Evolutionary conservation across 23 tunicate species (phyloP).

Genomic region (Halocynthia roretzi): DNA sequence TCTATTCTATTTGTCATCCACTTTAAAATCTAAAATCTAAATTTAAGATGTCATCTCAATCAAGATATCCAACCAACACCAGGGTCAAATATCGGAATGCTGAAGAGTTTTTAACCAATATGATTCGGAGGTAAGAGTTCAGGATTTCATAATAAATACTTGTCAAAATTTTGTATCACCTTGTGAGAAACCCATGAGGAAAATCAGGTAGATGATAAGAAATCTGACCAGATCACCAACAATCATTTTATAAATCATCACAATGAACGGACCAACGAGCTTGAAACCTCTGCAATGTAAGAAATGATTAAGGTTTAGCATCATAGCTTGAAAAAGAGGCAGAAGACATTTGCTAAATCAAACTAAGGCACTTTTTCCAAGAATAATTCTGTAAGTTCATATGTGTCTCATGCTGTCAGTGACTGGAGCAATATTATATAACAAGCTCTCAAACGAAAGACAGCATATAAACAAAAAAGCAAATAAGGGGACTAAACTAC

Average conservation of each 20-base stretch:
- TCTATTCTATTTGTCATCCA: too few relatives aligned
- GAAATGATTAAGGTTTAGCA: background rate
- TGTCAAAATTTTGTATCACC: constrained; percentile 18
- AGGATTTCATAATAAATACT: background rate
- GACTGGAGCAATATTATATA: background rate
- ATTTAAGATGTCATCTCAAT: too few relatives aligned
- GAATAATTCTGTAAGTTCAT: too few relatives aligned
- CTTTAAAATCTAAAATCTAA: too few relatives aligned
- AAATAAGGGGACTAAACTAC: background rate
- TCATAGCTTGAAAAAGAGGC: background rate
- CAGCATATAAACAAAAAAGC: background rate
- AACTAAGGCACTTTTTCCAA: too few relatives aligned
- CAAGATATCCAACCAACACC: too few relatives aligned
- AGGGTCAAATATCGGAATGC: too few relatives aligned
- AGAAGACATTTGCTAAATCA: too few relatives aligned
- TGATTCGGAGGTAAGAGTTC: too few relatives aligned
- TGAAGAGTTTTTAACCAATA: too few relatives aligned
- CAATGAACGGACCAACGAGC: constrained; percentile 80
- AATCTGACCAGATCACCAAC: constrained; percentile 80
- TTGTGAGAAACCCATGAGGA: constrained; percentile 86
- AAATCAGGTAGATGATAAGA: constrained; percentile 61
- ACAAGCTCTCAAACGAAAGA: background rate
- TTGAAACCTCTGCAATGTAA: constrained; percentile 74
- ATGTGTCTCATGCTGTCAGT: too few relatives aligned
- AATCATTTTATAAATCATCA: constrained; percentile 84